Evolutionary conservation across 1,140 invertebrate species (phyloP).

Genomic region (Brachionus angularis): DNA sequence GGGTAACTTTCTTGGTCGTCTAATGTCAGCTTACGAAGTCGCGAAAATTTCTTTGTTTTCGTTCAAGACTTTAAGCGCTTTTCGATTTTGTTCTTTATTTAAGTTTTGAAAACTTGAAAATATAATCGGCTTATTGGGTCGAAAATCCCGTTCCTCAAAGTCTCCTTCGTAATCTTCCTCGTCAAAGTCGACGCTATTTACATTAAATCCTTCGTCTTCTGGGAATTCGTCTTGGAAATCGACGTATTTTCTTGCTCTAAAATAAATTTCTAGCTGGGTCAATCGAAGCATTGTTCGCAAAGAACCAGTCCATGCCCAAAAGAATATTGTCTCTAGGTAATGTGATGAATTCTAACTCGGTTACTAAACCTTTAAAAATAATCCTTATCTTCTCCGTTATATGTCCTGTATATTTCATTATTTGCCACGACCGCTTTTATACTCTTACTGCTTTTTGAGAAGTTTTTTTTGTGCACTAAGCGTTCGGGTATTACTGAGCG

Average conservation of each 20-base stretch:
- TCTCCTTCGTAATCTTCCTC: not conserved
- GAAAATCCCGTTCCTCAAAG: not conserved
- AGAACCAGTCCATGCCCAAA: too few relatives aligned
- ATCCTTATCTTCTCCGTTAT: not conserved
- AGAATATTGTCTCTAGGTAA: not conserved
- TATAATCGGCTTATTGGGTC: not conserved
- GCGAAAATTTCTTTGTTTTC: constrained; percentile 7
- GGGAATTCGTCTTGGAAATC: not conserved
- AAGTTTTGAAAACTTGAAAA: not conserved
- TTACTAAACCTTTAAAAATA: not conserved
- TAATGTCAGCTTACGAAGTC: not conserved
- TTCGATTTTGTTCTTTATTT: not conserved
- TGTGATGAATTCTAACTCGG: constrained; percentile 15
- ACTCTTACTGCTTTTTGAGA: not conserved
- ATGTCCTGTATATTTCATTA: constrained; percentile 4
- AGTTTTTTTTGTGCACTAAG: not conserved
- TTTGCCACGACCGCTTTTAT: not conserved
- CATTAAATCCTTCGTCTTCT: constrained; percentile 23
- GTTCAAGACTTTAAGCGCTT: not conserved
- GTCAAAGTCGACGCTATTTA: not conserved
- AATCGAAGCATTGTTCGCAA: constrained; percentile 8
- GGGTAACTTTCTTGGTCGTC: constrained; percentile 6
- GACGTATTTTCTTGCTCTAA: not conserved
- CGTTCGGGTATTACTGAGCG: not conserved
- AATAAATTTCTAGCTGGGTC: not conserved